Base-by-base conservation (phyloP, 2,888 invertebrate species). In the Junonia oenone region DNA sequence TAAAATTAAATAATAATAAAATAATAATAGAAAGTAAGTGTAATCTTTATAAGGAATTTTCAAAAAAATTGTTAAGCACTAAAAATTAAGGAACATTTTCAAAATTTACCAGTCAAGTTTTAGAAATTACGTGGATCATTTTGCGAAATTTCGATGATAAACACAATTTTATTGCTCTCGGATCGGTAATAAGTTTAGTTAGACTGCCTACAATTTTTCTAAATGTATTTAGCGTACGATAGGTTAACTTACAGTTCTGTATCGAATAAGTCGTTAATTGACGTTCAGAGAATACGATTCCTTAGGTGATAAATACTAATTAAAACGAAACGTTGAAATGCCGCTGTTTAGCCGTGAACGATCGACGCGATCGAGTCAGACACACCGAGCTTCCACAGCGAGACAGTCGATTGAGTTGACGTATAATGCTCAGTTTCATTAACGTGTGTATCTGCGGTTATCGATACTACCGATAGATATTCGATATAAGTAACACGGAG, bases 141-240 rank as follows among this genome's bases (percentile, higher is more conserved):
- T 61, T 66, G 19, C 68, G 68, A n/a, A n/a, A n/a, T n/a, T 55
- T 48, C 51, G 38, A 38, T 53, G 56, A 48, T 66, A 65, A 67
- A 71, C 68, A 70, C 78, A 73, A 73, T 74, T 68, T 69, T 72
- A 70, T 72, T 71, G 72, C 73, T 69, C 73, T 71, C 72, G 67
- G 68, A 75, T 81, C 80, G 70, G 72, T 76, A 70, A 72, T 81
- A 78, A 75, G 71, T 76, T 83, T 76, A 79, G 73, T 79, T 82
- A 81, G 76, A 77, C 71, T 76, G 73, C 76, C 75, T 75, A 74
- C 73, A 67, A 74, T 72, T 81, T 79, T 72, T 76, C 77, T 75
- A 78, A 78, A 75, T 66, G 83, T 84, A 76, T 78, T 81, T 83
- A 80, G 72, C 66, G 75, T 78, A 76, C 74, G 75, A 81, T 65